phyloP scores from a whole-genome alignment of 92 coral and sea anemone genomes.

The Paragorgia papillata region DNA sequence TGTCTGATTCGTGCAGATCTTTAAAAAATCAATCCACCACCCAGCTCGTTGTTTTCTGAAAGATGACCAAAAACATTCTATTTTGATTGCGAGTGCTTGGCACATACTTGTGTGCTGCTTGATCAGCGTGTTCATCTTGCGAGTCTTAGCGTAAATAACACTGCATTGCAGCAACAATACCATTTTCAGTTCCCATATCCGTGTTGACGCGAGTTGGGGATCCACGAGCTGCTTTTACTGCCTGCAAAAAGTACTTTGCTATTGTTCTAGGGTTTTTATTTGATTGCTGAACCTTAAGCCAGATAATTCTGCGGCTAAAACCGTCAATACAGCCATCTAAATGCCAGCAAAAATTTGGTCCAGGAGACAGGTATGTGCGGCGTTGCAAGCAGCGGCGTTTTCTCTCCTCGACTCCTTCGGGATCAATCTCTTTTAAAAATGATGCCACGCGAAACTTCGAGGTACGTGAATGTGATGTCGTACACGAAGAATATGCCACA shows the following conservation, averaged over 20 bases:
- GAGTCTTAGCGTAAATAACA: constrained; percentile 53
- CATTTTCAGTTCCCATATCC: constrained; percentile 63
- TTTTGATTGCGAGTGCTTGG: constrained; percentile 56
- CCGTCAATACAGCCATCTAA: constrained; percentile 45
- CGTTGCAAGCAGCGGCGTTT: constrained; percentile 39
- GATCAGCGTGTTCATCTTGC: constrained; percentile 54
- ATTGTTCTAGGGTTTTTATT: constrained; percentile 59
- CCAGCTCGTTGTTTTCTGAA: constrained; percentile 50
- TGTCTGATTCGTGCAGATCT: constrained; percentile 63
- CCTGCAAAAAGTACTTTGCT: constrained; percentile 48
- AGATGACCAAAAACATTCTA: constrained; percentile 54
- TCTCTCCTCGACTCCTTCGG: constrained; percentile 49
- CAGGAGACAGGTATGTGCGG: constrained; percentile 45
- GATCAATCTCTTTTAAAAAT: constrained; percentile 38
- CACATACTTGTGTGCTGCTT: constrained; percentile 59
- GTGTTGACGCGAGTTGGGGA: constrained; percentile 59
- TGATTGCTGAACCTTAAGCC: constrained; percentile 62
- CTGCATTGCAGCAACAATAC: constrained; percentile 59
- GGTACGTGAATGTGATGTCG: constrained; percentile 13
- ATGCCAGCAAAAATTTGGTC: constrained; percentile 44
- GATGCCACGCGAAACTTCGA: constrained; percentile 16
- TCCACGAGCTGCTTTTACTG: constrained; percentile 56
- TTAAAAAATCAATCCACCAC: constrained; percentile 73
- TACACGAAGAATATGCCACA: constrained; percentile 40
- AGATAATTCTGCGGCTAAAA: constrained; percentile 52